Base-by-base conservation (phyloP, 1,140 invertebrate species). In the Zophobas atratus region DNA sequence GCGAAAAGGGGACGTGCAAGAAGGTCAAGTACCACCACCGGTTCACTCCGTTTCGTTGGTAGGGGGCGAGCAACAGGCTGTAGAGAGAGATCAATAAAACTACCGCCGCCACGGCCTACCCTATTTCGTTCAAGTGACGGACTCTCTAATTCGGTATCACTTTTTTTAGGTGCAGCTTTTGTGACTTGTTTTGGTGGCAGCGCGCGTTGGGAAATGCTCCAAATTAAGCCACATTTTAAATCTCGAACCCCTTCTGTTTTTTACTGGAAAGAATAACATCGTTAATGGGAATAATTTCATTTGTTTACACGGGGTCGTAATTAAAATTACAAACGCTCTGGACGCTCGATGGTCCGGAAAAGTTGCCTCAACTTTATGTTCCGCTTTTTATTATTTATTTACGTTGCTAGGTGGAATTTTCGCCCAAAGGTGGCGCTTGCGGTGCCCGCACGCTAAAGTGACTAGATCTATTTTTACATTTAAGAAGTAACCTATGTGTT, bases 51-150 rank as follows among this genome's bases (percentile, higher is more conserved):
- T 56, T 33, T 41, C 2, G 49, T 72, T 51, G 71, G 71, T 56
- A 73, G 71, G 71, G 71, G 33, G 71, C 35, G 49, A 73, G 71
- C 71, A 73, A 73, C 71, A 73, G 71, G 71, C 71, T 36, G 49
- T 48, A 73, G 20, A 20, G 20, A 20, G 20, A 55, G 71, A 73
- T 73, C 71, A 73, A 73, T 73, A 73, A 73, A 73, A 73, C 71
- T 73, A 73, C 71, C 56, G 71, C 43, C 39, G 71, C 43, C 39
- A 55, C 71, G 1, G 49, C 71, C 71, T 73, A 73, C 49, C 49
- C 71, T 73, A 73, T 36, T 53, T 73, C 71, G 60, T 67, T 67
- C 8, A 43, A 67, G 60, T 67, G 60, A 67, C 60, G 60, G 60
- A 34, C 35, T 55, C 39, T 43, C 39, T 67, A 67, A 67, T 67